phyloP scores from a whole-genome alignment of 2,888 invertebrate genomes.

The Xanthorhoe designata region DNA sequence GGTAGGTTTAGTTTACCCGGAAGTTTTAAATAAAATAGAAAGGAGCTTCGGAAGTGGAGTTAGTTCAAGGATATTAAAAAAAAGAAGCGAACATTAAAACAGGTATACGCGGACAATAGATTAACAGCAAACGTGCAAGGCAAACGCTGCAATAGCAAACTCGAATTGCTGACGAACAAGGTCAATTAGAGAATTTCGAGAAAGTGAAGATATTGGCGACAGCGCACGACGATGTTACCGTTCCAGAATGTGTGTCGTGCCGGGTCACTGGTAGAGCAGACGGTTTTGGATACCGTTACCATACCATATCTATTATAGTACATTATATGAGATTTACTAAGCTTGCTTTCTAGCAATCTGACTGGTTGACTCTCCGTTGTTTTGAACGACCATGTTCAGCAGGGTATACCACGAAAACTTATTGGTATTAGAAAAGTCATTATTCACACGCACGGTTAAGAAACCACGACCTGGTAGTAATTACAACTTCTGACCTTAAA shows the following conservation, averaged over 20 bases:
- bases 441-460: background rate
- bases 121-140: background rate
- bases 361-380: background rate
- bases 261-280: slow-evolving; percentile 51
- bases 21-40: too few species aligned
- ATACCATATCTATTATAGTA: slow-evolving; percentile 15
- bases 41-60: too few species aligned
- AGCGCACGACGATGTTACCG: slow-evolving; percentile 48
- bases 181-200: slow-evolving; percentile 47
- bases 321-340: background rate
- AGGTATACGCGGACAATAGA: background rate
- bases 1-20: background rate
- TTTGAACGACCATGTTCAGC: too few species aligned
- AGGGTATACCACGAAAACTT: too few species aligned
- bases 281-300: slow-evolving; percentile 42
- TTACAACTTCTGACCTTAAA: background rate
- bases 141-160: background rate
- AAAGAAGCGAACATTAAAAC: background rate
- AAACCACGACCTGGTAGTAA: background rate
- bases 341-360: background rate
- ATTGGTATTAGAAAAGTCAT: background rate
- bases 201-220: slow-evolving; percentile 52
- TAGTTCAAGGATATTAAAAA: too few species aligned
- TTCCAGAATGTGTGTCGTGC: slow-evolving; percentile 62
- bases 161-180: slow-evolving; percentile 29